A percentile compares a stretch with the other conserved stretches of the same genome.
Evolutionary conservation across 2,888 invertebrate species (phyloP).

Genomic region (Netelia virgata): DNA sequence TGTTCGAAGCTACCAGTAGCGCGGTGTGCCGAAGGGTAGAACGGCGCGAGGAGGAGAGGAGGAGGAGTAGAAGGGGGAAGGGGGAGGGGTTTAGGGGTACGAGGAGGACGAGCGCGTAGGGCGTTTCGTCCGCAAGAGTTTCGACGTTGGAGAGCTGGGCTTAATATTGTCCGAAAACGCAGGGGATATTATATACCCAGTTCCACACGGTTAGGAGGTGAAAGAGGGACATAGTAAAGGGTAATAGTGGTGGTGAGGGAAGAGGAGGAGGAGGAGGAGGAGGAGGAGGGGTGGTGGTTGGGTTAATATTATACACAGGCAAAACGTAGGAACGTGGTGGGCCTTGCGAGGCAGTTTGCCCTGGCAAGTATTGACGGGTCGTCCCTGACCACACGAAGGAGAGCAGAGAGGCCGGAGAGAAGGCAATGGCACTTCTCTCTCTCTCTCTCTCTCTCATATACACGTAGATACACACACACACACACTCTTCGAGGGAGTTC

Average conservation of each 20-base stretch:
- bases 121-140: slow-evolving; percentile 35
- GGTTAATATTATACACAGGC: background rate
- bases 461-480: background rate
- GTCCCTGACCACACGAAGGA: slow-evolving; percentile 61
- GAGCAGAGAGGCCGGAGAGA: slow-evolving; percentile 31
- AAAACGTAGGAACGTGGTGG: slow-evolving; percentile 28
- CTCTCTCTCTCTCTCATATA: slow-evolving; percentile 11
- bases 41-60: slow-evolving; percentile 65
- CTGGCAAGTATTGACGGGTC: slow-evolving; percentile 68
- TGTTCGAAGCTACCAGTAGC: slow-evolving; percentile 83
- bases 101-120: background rate
- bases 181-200: slow-evolving; percentile 57
- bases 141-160: slow-evolving; percentile 69
- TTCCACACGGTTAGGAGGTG: slow-evolving; percentile 30
- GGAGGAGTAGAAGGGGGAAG: slow-evolving; percentile 9
- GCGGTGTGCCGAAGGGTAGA: no score
- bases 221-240: background rate
- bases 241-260: background rate
- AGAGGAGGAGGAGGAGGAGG: background rate
- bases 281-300: slow-evolving; percentile 13
- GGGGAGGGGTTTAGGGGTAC: background rate
- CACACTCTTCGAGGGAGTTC: background rate
- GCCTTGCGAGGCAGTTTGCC: slow-evolving; percentile 49
- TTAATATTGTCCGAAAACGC: slow-evolving; percentile 83
- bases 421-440: slow-evolving; percentile 40